A percentile compares a stretch with the other conserved stretches of the same genome.
These are phyloP conservation scores for Ylistrum balloti DNA, from an alignment of 1,140 invertebrate species.

Conservation along the genomic window DNA sequence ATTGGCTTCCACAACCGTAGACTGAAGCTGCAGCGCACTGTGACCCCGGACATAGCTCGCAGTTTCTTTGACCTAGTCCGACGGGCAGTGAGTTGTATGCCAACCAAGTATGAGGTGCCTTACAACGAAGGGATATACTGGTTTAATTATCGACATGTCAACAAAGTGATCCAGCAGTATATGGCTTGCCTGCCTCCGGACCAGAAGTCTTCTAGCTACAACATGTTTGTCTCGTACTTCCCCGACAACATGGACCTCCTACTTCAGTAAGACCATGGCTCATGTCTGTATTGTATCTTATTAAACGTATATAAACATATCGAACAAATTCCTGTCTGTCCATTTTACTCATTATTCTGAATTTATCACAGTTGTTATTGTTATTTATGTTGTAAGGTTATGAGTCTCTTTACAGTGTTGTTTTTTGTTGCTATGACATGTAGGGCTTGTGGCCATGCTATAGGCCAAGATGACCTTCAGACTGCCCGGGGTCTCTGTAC, in stretches of 20 bases:
- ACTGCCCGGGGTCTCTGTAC: constrained; percentile 65
- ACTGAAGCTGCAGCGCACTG: constrained; percentile 42
- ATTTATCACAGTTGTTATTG: not conserved
- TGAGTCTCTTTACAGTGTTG: not conserved
- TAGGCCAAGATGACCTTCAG: constrained; percentile 58
- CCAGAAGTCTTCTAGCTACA: constrained; percentile 53
- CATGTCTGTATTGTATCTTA: not conserved
- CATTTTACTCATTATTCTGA: not conserved
- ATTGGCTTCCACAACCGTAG: constrained; percentile 45
- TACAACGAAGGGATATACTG: constrained; percentile 57
- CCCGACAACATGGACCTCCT: constrained; percentile 70
- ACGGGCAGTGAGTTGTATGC: constrained; percentile 66
- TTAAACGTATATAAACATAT: not conserved
- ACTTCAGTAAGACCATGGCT: constrained; percentile 61
- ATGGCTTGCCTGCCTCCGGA: constrained; percentile 59
- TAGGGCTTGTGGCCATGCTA: constrained; percentile 56
- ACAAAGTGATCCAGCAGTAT: constrained; percentile 68
- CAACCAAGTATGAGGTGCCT: constrained; percentile 64
- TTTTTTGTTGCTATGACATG: constrained; percentile 41
- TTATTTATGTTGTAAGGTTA: not conserved
- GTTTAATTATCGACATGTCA: constrained; percentile 70
- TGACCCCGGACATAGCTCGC: constrained; percentile 28
- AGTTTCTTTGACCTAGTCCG: constrained; percentile 60
- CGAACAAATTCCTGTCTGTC: too few relatives aligned
- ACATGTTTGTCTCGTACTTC: constrained; percentile 68